Percentiles rank a stretch among this genome's conserved stretches.
These are phyloP conservation scores for Caenorhabditis panamensis DNA, from an alignment of 2,888 invertebrate species.

Conservation along the genomic window DNA sequence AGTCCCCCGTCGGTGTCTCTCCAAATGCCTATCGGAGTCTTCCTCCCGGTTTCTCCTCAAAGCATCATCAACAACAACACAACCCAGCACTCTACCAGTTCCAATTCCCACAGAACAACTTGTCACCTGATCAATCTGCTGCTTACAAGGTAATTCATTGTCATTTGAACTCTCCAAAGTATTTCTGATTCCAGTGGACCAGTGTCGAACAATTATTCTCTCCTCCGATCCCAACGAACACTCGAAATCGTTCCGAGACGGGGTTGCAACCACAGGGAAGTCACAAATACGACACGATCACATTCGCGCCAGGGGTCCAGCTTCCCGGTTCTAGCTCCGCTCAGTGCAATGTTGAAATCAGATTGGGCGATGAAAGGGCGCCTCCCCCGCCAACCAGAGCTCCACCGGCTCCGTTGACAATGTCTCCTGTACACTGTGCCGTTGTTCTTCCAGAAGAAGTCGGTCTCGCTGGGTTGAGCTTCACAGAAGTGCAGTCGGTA, in stretches of 20 bases:
- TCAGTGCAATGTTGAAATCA: constrained; percentile 41
- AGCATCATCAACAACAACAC: constrained; percentile 13
- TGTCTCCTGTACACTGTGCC: constrained; percentile 9
- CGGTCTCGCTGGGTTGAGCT: neutral
- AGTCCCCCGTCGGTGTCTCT: constrained; percentile 32
- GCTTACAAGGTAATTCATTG: constrained; percentile 18
- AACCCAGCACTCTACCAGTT: neutral
- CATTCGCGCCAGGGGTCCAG: constrained; percentile 15
- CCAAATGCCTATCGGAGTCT: constrained; percentile 25
- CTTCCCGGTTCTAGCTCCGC: constrained; percentile 9
- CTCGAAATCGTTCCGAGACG: constrained; percentile 32
- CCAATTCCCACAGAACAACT: neutral
- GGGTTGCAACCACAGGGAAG: constrained; percentile 36
- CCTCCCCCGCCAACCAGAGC: constrained; percentile 46
- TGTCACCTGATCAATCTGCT: neutral
- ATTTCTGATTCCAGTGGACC: constrained; percentile 33
- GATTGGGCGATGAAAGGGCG: constrained; percentile 25
- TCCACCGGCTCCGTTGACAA: constrained; percentile 36
- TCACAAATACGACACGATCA: constrained; percentile 48
- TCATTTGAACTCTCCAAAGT: no score
- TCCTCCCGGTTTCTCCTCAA: constrained; percentile 14
- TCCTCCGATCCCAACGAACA: constrained; percentile 19
- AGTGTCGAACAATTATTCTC: constrained; percentile 47
- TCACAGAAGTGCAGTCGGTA: constrained; percentile 40
- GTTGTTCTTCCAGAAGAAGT: constrained; percentile 7